Conservation (phyloP, 2,113 vertebrate species). For the Apaloderma vittatum region DNA sequence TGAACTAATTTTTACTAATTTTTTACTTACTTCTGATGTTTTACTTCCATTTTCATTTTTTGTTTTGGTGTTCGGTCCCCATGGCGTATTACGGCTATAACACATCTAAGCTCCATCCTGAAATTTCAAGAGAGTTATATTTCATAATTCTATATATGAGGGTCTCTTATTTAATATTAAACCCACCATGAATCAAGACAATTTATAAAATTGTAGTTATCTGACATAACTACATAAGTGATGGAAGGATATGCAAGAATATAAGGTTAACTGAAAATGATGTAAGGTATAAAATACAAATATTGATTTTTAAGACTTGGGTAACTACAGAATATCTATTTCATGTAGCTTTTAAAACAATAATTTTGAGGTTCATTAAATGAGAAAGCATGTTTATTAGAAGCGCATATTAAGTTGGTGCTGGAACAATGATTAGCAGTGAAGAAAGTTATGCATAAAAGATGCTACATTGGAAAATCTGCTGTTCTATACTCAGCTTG, state of each 20-base stretch:
- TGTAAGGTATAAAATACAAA: slow-evolving; percentile 5
- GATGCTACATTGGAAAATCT: slow-evolving; percentile 30
- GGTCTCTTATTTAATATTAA: not conserved
- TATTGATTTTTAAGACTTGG: slow-evolving; percentile 34
- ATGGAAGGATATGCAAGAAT: slow-evolving; percentile 28
- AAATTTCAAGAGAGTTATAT: slow-evolving; percentile 33
- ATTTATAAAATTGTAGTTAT: not conserved
- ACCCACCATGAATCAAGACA: not conserved
- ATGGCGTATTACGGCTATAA: slow-evolving; percentile 87
- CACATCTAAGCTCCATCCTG: slow-evolving; percentile 92
- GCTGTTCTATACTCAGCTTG: slow-evolving; percentile 63
- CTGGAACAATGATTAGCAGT: slow-evolving; percentile 54
- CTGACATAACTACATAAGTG: slow-evolving; percentile 26
- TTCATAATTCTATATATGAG: not conserved
- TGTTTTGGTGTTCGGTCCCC: slow-evolving; percentile 87
- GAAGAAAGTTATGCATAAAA: slow-evolving; percentile 25
- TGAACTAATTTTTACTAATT: not conserved
- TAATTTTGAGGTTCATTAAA: slow-evolving; percentile 45
- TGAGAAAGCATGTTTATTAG: slow-evolving; percentile 64
- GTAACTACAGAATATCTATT: slow-evolving; percentile 43
- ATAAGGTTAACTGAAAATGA: slow-evolving; percentile 57
- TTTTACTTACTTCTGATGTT: slow-evolving; percentile 82
- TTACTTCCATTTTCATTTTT: slow-evolving; percentile 91
- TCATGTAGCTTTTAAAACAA: slow-evolving; percentile 35
- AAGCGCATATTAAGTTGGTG: slow-evolving; percentile 40